Conservation (phyloP, 2,888 invertebrate species). For the Mythimna pallens region DNA sequence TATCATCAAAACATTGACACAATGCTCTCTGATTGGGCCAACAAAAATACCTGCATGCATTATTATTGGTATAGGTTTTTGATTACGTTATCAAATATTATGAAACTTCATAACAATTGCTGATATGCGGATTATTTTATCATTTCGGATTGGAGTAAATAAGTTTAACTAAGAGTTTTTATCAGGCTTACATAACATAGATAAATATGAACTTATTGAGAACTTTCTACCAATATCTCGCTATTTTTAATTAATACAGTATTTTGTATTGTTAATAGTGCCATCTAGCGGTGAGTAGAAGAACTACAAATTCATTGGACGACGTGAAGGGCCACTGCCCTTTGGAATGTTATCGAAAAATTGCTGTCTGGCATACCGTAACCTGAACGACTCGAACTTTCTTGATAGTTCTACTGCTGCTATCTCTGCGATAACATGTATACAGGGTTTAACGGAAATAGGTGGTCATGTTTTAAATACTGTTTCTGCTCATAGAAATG, state of each 20-base stretch:
- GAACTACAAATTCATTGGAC: constrained; percentile 2
- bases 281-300: constrained; percentile 66
- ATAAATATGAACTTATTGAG: constrained; percentile 1
- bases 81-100: constrained; percentile 12
- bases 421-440: neutral
- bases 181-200: neutral
- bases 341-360: constrained; percentile 17
- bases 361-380: neutral
- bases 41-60: neutral
- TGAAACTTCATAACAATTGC: constrained; percentile 31
- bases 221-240: constrained; percentile 24
- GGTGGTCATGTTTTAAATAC: no score
- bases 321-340: neutral
- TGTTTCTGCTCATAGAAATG: no score
- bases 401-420: constrained; percentile 15
- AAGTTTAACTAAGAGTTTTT: neutral
- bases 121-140: constrained; percentile 10
- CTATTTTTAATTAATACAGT: no score
- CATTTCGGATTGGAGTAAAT: constrained; percentile 14
- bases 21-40: constrained; percentile 37
- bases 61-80: constrained; percentile 12
- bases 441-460: no score
- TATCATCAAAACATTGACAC: constrained; percentile 44
- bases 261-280: constrained; percentile 21
- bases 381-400: constrained; percentile 21